These are phyloP conservation scores for Buceros bicornis DNA, from an alignment of 2,797 vertebrate species.

Conservation along the genomic window DNA sequence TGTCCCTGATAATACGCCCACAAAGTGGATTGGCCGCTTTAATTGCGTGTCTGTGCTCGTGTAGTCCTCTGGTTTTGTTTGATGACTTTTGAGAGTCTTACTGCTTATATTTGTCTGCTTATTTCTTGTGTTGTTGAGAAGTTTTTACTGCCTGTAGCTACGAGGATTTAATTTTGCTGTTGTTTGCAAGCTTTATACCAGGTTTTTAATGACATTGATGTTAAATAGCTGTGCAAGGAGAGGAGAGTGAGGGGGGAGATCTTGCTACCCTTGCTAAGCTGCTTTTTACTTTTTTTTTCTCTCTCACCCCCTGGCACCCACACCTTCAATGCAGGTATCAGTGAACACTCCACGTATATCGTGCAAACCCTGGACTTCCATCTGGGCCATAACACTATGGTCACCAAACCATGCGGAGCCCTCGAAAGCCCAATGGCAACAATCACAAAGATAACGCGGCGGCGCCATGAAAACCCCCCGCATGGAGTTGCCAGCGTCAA, in stretches of 20 bases:
- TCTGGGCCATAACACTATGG: constrained; percentile 98
- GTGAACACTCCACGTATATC: constrained; percentile 95
- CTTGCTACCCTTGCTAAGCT: neutral
- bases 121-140: neutral
- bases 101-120: neutral
- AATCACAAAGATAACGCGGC: constrained; percentile 96
- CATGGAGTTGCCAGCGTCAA: constrained; percentile 97
- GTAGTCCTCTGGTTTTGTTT: neutral
- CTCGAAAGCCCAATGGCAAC: constrained; percentile 98
- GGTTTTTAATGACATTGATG: neutral
- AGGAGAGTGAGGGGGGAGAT: neutral
- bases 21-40: neutral
- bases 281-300: neutral
- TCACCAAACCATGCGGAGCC: constrained; percentile 97
- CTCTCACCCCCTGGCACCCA: accelerated
- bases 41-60: neutral
- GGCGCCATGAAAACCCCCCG: constrained; percentile 95
- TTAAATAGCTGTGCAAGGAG: neutral
- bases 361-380: constrained; percentile 98
- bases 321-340: constrained; percentile 84
- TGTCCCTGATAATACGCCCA: neutral
- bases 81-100: neutral
- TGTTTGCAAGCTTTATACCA: neutral
- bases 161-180: neutral
- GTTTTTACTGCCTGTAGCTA: neutral